phyloP scores from a whole-genome alignment of 1,140 invertebrate species.

The Lucilia sericata region DNA sequence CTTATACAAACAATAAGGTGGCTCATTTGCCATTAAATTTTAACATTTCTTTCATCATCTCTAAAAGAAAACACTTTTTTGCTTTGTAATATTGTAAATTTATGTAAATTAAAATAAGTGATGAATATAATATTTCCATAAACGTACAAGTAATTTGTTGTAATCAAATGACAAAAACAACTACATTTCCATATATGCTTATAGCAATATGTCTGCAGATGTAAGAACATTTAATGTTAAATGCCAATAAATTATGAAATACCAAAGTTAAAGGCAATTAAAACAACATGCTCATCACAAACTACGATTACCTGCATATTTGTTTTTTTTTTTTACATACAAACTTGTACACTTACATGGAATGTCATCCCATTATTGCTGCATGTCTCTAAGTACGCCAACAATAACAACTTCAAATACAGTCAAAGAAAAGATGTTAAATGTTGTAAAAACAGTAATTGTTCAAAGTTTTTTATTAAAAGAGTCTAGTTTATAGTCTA shows the following conservation, averaged over 20 bases:
- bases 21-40: too few species aligned
- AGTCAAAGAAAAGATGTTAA: too few species aligned
- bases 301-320: background rate
- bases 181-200: background rate
- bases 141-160: background rate
- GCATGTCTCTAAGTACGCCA: too few species aligned
- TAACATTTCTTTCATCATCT: too few species aligned
- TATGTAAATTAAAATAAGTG: background rate
- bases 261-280: conserved; percentile 38
- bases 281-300: conserved; percentile 35
- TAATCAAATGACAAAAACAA: background rate
- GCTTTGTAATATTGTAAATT: too few species aligned
- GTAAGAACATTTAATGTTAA: background rate
- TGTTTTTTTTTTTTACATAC: background rate
- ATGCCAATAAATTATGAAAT: conserved; percentile 22
- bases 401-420: too few species aligned
- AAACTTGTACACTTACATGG: background rate
- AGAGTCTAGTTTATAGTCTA: too few species aligned
- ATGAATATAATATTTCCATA: background rate
- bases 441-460: too few species aligned
- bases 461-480: too few species aligned
- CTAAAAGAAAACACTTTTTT: too few species aligned
- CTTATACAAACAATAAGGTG: too few species aligned
- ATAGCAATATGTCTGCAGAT: background rate
- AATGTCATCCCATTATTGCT: background rate